phyloP scores from a whole-genome alignment of 1,140 invertebrate species.

The Zaprionus ghesquierei region DNA sequence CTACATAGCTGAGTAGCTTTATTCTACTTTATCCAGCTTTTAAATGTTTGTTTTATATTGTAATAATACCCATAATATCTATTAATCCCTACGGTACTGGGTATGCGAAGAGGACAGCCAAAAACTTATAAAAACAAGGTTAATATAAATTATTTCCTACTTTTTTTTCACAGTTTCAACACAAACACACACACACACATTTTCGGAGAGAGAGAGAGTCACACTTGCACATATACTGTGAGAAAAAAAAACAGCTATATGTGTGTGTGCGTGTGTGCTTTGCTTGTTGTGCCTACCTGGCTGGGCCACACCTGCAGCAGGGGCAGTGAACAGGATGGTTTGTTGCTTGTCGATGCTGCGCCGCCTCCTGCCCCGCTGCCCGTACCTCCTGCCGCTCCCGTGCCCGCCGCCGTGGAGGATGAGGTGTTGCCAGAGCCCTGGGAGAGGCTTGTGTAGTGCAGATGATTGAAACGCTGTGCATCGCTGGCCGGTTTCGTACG shows the following conservation, averaged over 20 bases:
- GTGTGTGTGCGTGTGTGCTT: background rate
- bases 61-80: background rate
- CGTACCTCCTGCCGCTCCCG: background rate
- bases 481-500: slow-evolving; percentile 70
- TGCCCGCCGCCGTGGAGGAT: slow-evolving; percentile 31
- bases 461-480: slow-evolving; percentile 78
- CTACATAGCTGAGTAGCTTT: too few species aligned
- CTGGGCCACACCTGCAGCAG: slow-evolving; percentile 87
- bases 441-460: slow-evolving; percentile 78
- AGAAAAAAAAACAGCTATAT: background rate
- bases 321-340: slow-evolving; percentile 85
- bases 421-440: slow-evolving; percentile 67
- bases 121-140: background rate
- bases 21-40: too few species aligned
- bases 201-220: slow-evolving; percentile 9
- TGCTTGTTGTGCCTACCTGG: slow-evolving; percentile 67
- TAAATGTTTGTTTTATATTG: too few species aligned
- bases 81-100: background rate
- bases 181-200: slow-evolving; percentile 2
- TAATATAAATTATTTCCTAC: background rate
- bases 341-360: slow-evolving; percentile 56
- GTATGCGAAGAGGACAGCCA: background rate
- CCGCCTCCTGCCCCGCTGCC: slow-evolving; percentile 1
- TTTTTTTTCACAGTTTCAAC: background rate
- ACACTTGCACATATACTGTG: slow-evolving; percentile 17